Evolutionary conservation across 2,113 vertebrate genomes (phyloP), one percentile per base, ranked within the genome.

Genomic region (Solenodon paradoxus): DNA sequence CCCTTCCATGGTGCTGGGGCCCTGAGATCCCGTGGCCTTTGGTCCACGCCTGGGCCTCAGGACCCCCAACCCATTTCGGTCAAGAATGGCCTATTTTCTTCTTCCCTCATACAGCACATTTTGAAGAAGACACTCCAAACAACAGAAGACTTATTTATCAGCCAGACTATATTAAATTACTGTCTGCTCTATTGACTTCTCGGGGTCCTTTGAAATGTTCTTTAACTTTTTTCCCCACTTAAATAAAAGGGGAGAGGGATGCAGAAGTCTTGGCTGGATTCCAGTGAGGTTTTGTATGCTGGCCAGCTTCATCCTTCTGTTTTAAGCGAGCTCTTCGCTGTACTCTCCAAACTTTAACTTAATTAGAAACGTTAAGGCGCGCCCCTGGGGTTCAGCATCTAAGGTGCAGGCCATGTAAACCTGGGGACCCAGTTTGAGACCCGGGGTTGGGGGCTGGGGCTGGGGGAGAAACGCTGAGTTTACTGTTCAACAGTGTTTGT

Each of bases 181-280:
- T 38, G 72, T 75, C 79, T 86, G 53, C 51, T 38, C 38, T 83
- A 0, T 72, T 95, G 68, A 61, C 77, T 81, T 85, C 57, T 74
- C 82, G 64, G 86, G 64, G 13, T 81, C 66, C 80, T 88, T 92
- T 74, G 92, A 80, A 47, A 72, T 96, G 30, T 22, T 95, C 51
- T 69, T 89, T 77, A 86, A 86, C 40, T 83, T 82, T 87, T 66
- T n/a, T 10, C 38, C 80, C 47, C 7, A 45, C 20, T 55, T 90
- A 40, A 47, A 64, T 72, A 84, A 79, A 89, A 79, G 68, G 72
- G 20, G 24, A n/a, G 38, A 17, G 19, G 11, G 17, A 22, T 55
- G 83, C 81, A 57, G 82, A 83, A 71, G 61, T 9, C 40, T 86
- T 42, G 55, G 77, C 47, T 86, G 26, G 16, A 64, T 69, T 75